These are phyloP conservation scores for Coelopa frigida DNA, from an alignment of 1,140 invertebrate species.

Conservation along the genomic window DNA sequence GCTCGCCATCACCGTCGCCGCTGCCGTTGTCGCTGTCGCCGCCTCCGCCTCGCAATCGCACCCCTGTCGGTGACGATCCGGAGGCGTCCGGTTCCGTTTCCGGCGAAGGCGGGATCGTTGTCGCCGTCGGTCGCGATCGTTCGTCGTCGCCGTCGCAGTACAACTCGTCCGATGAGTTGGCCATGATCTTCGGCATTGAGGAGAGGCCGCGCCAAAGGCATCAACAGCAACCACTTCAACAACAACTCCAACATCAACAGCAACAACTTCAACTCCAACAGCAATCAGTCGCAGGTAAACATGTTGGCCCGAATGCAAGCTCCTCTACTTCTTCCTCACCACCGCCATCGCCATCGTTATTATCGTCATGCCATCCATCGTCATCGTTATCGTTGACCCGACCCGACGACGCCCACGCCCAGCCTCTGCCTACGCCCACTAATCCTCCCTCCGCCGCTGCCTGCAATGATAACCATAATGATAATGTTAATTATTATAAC, in stretches of 20 bases:
- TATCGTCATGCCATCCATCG: slow-evolving; percentile 2
- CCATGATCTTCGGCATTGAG: slow-evolving; percentile 50
- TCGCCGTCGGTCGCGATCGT: slow-evolving; percentile 12
- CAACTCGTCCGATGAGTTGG: slow-evolving; percentile 55
- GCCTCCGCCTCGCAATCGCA: not conserved
- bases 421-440: not conserved
- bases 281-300: slow-evolving; percentile 10
- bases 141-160: slow-evolving; percentile 48
- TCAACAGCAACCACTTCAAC: not conserved
- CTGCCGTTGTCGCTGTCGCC: slow-evolving; percentile 11
- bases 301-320: not conserved
- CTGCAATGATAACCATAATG: slow-evolving; percentile 13
- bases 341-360: slow-evolving; percentile 1
- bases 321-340: not conserved
- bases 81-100: not conserved
- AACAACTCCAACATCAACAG: not conserved
- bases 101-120: too few species aligned
- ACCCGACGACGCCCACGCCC: too few species aligned
- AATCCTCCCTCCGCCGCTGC: slow-evolving; percentile 8
- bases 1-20: slow-evolving; percentile 25
- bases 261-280: not conserved
- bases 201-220: slow-evolving; percentile 17
- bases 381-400: too few species aligned
- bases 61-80: not conserved
- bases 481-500: slow-evolving; percentile 29